A percentile compares a stretch with the other conserved stretches of the same genome.
Evolutionary conservation across 2,113 vertebrate species (phyloP).

Genomic region (Anhinga rufa): DNA sequence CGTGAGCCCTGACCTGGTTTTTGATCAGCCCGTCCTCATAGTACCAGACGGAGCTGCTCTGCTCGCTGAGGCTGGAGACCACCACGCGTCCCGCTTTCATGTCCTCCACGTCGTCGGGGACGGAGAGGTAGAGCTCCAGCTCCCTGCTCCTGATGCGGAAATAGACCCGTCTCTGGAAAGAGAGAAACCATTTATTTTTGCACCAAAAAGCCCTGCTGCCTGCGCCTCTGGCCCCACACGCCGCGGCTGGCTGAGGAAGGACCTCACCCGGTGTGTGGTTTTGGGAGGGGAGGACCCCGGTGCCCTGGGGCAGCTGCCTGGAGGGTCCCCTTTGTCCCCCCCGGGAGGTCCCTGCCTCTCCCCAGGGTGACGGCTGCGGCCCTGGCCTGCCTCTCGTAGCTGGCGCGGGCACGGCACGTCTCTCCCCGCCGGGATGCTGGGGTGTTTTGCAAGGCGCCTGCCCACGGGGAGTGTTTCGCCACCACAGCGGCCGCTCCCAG

Average conservation of each 20-base stretch:
- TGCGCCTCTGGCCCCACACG: fast-evolving
- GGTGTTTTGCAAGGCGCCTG: background rate
- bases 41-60: slow-evolving; percentile 85
- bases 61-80: slow-evolving; percentile 73
- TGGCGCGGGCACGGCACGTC: background rate
- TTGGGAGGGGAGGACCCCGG: background rate
- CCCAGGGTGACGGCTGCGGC: background rate
- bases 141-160: slow-evolving; percentile 84
- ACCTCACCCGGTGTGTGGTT: background rate
- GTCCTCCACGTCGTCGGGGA: slow-evolving; percentile 84
- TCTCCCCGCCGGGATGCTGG: fast-evolving
- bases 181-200: background rate
- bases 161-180: slow-evolving; percentile 76
- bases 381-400: background rate
- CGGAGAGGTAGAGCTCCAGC: slow-evolving; percentile 75
- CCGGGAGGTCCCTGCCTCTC: background rate
- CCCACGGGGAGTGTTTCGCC: background rate
- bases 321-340: background rate
- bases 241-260: fast-evolving
- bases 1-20: slow-evolving; percentile 78
- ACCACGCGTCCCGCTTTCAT: slow-evolving; percentile 90
- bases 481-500: background rate
- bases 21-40: slow-evolving; percentile 91
- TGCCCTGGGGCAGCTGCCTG: background rate
- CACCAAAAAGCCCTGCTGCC: background rate